Base-by-base conservation (phyloP, 1,140 invertebrate genomes). In the Drosophila tropicalis region DNA sequence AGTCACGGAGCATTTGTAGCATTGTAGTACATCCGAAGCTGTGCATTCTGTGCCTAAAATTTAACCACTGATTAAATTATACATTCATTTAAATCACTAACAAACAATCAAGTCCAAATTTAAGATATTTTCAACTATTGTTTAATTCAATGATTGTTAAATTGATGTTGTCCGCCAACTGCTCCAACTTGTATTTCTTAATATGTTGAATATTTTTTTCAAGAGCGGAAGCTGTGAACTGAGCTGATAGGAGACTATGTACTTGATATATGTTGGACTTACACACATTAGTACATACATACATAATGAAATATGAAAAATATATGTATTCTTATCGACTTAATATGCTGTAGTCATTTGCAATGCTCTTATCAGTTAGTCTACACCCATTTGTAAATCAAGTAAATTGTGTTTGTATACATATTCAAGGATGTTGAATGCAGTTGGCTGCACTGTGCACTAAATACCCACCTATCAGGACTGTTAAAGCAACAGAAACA, bases 1-100 rank as follows among this genome's bases (percentile, higher is more conserved):
- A 57, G 94, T 94, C 64, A 95, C 94, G 1, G 94, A 93, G 90
- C 96, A 97, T 85, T 94, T 93, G 91, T 95, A 96, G 79, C 96
- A 97, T 81, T 93, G 91, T 17, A 94, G 74, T 3, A 92, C 72
- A 36, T 74, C 56, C 41, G 67, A 44, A 10, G 51, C 62, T 1
- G 51, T 17, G 12, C 29, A 40, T n/a, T 67, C 29, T 29, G 29
- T 67, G 3, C 51, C 81, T 86, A 34, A 40, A 85, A 76, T 7
- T 36, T 12, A 51, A 62, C 32, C 32, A 57, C 55, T 36, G 55
- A 57, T 57, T 57, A 57, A 57, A 57, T 57, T 17, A 57, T 4
- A 6, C 34, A 17, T 4, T 57, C 55, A 15, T 15, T 34, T 57
- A 13, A 57, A 36, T 34, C 15, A 36, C 29, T 34, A 56, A 56